Evolutionary conservation across 2,888 invertebrate genomes (phyloP).

Genomic region (Cephus pulcher): DNA sequence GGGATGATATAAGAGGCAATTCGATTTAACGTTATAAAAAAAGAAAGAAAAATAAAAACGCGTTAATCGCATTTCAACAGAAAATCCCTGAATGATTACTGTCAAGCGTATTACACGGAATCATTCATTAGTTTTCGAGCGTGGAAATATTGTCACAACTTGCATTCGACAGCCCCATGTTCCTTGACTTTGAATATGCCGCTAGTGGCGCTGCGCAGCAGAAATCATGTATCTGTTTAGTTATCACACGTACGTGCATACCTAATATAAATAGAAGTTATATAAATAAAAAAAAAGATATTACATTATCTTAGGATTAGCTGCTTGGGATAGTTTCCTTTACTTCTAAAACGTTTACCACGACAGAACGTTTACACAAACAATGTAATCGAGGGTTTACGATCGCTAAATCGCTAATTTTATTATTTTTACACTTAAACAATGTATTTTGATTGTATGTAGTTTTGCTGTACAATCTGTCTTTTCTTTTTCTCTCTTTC

Average conservation of each 20-base stretch:
- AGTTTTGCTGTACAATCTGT: slow-evolving; percentile 56
- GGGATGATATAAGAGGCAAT: background rate
- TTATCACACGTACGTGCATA: slow-evolving; percentile 62
- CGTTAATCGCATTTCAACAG: slow-evolving; percentile 9
- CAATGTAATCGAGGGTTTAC: slow-evolving; percentile 14
- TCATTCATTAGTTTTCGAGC: background rate
- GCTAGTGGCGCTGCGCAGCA: slow-evolving; percentile 45
- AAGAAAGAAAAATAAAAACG: slow-evolving; percentile 13
- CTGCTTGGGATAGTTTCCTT: slow-evolving; percentile 63
- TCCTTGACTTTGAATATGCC: slow-evolving; percentile 33
- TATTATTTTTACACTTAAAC: slow-evolving; percentile 61
- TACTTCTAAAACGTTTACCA: slow-evolving; percentile 41
- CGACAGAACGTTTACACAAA: slow-evolving; percentile 36
- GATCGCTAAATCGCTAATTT: slow-evolving; percentile 57
- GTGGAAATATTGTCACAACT: background rate
- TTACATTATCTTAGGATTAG: slow-evolving; percentile 65
- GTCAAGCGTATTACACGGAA: background rate
- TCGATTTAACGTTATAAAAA: slow-evolving; percentile 10
- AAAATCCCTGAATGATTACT: background rate
- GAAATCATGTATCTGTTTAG: slow-evolving; percentile 63
- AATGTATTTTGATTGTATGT: slow-evolving; percentile 54
- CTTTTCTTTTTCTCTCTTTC: slow-evolving; percentile 29
- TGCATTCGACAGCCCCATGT: background rate
- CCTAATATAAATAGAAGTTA: slow-evolving; percentile 64
- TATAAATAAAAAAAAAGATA: slow-evolving; percentile 57